Base-by-base conservation (phyloP, 2,888 invertebrate species). In the Drosophila leonis region DNA sequence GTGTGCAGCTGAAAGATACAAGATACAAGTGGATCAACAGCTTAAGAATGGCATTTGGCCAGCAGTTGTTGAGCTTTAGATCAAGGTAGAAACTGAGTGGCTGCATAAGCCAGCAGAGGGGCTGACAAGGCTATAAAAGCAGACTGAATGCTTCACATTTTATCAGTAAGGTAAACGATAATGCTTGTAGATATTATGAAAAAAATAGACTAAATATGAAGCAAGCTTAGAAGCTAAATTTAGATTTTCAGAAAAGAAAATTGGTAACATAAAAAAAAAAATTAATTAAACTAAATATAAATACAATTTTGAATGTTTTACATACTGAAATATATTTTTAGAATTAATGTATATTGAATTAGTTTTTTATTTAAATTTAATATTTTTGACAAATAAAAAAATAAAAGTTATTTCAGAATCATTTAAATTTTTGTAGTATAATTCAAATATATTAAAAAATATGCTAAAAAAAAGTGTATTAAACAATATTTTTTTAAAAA, bases 41-140 rank as follows among this genome's bases (percentile, higher is more conserved):
- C 48, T 61, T 37, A 72, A 65, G 51, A 66, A 12, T 54, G 54
- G 35, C 61, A 74, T 49, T 60, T 44, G 39, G 8, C 29, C 29
- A 46, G 15, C 51, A 35, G 20, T 33, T 8, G 15, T 33, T 56
- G 42, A 41, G 20, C 55, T 37, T 42, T 24, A 54, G 60, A 59
- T 60, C 49, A 56, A 75, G 31, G 27, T 5, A 18, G 2, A 37
- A 10, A 33, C 24, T n/a, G 55, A 24, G 1, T 5, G 4, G 2
- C 15, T 20, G 2, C 13, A n/a, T 48, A 18, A 29, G 12, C 18
- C 49, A 49, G 49, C 7, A 20, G 49, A 31, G 18, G 10, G n/a
- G 0, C 1, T 10, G 9, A 8, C n/a, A 48, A 10, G 27, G 4
- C 46, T 46, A 27, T 46, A 27, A 48, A 48, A 10, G 6, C 46